These are phyloP conservation scores for Morpho achilles DNA, from an alignment of 2,888 invertebrate species.

Conservation along the genomic window DNA sequence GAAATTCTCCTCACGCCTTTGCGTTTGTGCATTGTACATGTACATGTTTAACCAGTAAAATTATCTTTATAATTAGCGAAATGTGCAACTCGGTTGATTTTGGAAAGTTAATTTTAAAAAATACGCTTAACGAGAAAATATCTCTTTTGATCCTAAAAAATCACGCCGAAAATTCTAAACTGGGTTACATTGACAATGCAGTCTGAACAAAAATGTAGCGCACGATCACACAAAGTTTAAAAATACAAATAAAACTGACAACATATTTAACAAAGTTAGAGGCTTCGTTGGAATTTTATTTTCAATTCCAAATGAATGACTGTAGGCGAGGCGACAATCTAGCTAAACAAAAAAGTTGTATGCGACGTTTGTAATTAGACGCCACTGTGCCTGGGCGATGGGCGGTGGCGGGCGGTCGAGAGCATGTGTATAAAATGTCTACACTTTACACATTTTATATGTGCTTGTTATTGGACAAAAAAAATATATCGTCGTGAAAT, in stretches of 20 bases:
- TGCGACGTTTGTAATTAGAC: conserved; percentile 68
- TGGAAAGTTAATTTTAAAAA: background rate
- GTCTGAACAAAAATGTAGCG: too few species aligned
- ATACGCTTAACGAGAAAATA: background rate
- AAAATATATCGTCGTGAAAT: too few species aligned
- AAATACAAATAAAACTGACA: conserved; percentile 8
- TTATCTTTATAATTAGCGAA: too few species aligned
- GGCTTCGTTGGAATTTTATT: conserved; percentile 44
- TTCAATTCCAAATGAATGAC: conserved; percentile 64
- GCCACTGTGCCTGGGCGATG: conserved; percentile 38
- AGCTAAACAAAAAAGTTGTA: conserved; percentile 58
- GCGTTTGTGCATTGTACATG: too few species aligned
- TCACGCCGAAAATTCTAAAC: background rate
- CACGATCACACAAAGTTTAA: background rate
- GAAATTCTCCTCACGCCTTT: too few species aligned
- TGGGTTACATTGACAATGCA: too few species aligned
- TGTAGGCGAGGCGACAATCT: conserved; percentile 60
- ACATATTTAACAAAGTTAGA: conserved; percentile 19
- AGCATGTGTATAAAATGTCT: conserved; percentile 7
- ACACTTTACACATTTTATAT: too few species aligned
- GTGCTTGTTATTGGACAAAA: too few species aligned
- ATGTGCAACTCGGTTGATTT: too few species aligned
- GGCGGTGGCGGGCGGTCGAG: conserved; percentile 10
- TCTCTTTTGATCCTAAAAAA: background rate
- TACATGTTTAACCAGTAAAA: too few species aligned